Evolutionary conservation across 2,113 vertebrate species (phyloP), one percentile per base, ranked within the genome.

Genomic region (Vireo altiloquus): DNA sequence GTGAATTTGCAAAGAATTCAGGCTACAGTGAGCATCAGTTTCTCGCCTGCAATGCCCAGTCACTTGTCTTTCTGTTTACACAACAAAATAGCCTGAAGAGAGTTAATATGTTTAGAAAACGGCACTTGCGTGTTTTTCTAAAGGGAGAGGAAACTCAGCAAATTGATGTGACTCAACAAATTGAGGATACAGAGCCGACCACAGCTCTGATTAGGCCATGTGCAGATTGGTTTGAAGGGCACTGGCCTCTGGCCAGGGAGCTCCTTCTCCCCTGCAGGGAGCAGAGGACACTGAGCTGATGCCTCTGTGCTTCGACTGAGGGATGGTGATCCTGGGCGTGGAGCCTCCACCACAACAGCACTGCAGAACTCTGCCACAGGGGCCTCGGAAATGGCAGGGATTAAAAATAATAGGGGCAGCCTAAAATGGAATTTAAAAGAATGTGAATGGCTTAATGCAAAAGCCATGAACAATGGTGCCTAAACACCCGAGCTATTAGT

Each of bases 91-190:
- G 86, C 96, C 93, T 63, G 69, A 64, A 84, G 92, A 92, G 83
- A 85, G 77, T 71, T 79, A 92, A 89, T 74, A 53, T 28, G 47
- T 68, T 95, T 89, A 54, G 90, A 96, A 94, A 91, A 89, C 0
- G 33, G 75, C 80, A 85, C 61, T 95, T 76, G 66, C 5, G 1
- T 71, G 27, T 84, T 49, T 82, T 49, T 83, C 71, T 89, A 90
- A 87, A 87, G 66, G 87, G 78, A 94, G 84, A 95, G 94, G 82
- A 90, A 94, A 92, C 75, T 89, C 92, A 95, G 74, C 89, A 90
- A 93, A 96, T 96, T 93, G 92, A 94, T 94, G 90, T 96, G 91
- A 95, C 95, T 95, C 93, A 97, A 81, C 90, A 89, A 97, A 97
- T 88, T 44, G 92, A 94, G 92, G 77, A 76, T 83, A 65, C 68